phyloP scores from a whole-genome alignment of 2,888 invertebrate genomes.

The Plagodis dolabraria region DNA sequence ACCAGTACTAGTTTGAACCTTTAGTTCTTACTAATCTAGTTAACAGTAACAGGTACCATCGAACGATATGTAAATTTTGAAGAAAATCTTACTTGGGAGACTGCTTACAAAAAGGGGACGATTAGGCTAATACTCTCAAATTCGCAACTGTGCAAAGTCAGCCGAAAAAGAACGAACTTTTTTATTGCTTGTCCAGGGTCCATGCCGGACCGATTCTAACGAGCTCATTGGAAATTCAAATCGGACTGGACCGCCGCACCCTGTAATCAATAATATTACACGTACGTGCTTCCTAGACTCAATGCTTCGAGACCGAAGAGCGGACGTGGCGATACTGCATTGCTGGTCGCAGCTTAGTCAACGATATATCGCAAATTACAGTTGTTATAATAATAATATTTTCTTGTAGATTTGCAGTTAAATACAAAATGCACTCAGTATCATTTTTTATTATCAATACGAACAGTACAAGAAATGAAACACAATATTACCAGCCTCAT shows the following conservation, averaged over 20 bases:
- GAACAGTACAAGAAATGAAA: constrained; percentile 18
- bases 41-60: no score
- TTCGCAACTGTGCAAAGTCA: constrained; percentile 64
- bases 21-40: no score
- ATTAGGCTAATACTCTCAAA: constrained; percentile 59
- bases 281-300: constrained; percentile 78
- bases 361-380: constrained; percentile 20
- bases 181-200: constrained; percentile 67
- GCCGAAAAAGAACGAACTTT: constrained; percentile 71
- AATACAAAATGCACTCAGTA: constrained; percentile 1
- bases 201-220: constrained; percentile 74
- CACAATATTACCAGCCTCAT: constrained; percentile 29
- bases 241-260: constrained; percentile 73
- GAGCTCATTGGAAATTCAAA: constrained; percentile 85
- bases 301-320: constrained; percentile 49
- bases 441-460: constrained; percentile 9
- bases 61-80: no score
- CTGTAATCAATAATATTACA: constrained; percentile 84
- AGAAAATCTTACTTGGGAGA: constrained; percentile 14
- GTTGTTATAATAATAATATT: constrained; percentile 12
- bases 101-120: constrained; percentile 53
- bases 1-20: no score
- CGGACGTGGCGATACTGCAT: constrained; percentile 45
- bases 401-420: constrained; percentile 2
- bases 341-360: constrained; percentile 38